phyloP scores from a whole-genome alignment of 2,888 invertebrate genomes.

The Tenthredo mesomela region DNA sequence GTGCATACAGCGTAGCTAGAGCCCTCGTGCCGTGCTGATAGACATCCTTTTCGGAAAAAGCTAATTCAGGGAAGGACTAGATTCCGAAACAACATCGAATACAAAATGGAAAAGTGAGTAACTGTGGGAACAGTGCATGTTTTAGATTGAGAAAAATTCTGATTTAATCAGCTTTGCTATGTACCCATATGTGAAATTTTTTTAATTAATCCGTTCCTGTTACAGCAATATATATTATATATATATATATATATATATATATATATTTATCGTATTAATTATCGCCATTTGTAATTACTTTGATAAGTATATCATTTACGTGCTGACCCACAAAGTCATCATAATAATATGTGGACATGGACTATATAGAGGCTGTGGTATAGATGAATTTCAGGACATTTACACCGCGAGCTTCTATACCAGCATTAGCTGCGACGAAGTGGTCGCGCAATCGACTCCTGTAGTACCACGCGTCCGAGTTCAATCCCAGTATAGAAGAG shows the following conservation, averaged over 20 bases:
- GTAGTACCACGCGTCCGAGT: background rate
- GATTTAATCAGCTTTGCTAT: background rate
- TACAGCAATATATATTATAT: background rate
- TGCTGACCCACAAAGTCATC: background rate
- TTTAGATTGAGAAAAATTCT: background rate
- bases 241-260: too few relatives aligned
- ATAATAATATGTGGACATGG: background rate
- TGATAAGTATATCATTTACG: background rate
- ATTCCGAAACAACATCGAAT: background rate
- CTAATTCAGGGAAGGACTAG: background rate
- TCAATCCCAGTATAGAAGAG: slow-evolving; percentile 3
- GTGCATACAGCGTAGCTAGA: background rate
- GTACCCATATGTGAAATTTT: background rate
- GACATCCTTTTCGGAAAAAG: background rate
- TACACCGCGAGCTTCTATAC: background rate
- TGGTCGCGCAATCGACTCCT: background rate
- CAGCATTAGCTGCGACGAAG: background rate
- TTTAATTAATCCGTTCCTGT: background rate
- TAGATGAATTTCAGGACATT: background rate
- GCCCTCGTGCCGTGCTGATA: background rate
- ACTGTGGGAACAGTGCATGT: background rate
- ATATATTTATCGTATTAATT: background rate
- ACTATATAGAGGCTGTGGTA: background rate
- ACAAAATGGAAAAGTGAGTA: background rate
- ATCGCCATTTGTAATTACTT: background rate